Percentiles rank a stretch among this genome's conserved stretches.
These are phyloP conservation scores for Embidobia sp. DNA, from an alignment of 2,888 invertebrate genomes.

Conservation along the genomic window DNA sequence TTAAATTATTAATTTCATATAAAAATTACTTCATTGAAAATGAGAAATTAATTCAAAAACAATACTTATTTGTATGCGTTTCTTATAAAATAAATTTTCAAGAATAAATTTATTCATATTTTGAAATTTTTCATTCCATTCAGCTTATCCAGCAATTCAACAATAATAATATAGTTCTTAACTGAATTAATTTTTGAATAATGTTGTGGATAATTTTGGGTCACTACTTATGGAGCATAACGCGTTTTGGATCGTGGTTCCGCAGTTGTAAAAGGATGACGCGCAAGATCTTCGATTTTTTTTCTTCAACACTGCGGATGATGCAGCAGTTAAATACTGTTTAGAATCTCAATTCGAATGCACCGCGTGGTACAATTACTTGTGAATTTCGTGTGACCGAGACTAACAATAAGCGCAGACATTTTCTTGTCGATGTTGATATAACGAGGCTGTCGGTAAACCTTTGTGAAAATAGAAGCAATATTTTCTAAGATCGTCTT, in stretches of 20 bases:
- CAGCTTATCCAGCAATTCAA: too few species aligned
- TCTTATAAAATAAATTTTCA: too few species aligned
- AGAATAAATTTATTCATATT: too few species aligned
- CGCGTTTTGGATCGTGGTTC: slow-evolving; percentile 49
- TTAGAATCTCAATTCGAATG: slow-evolving; percentile 64
- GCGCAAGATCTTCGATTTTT: slow-evolving; percentile 43
- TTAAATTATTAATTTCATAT: too few species aligned
- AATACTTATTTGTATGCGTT: too few species aligned
- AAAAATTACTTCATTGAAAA: too few species aligned
- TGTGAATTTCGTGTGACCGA: slow-evolving; percentile 60
- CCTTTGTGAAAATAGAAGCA: slow-evolving; percentile 51
- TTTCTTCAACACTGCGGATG: slow-evolving; percentile 43
- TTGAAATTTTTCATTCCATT: too few species aligned
- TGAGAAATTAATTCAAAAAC: too few species aligned
- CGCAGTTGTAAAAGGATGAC: slow-evolving; percentile 50
- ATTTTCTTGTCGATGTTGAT: slow-evolving; percentile 53
- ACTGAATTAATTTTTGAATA: slow-evolving; percentile 18
- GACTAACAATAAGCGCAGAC: slow-evolving; percentile 54
- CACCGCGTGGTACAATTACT: slow-evolving; percentile 67
- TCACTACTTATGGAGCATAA: slow-evolving; percentile 58
- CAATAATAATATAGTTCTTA: slow-evolving; percentile 18
- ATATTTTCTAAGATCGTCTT: slow-evolving; percentile 35
- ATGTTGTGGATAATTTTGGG: slow-evolving; percentile 55
- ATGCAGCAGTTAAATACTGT: slow-evolving; percentile 55
- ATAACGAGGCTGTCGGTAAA: slow-evolving; percentile 43